A percentile compares a stretch with the other conserved stretches of the same genome.
These are phyloP conservation scores for Caradrina kadenii DNA, from an alignment of 2,888 invertebrate genomes.

Conservation along the genomic window DNA sequence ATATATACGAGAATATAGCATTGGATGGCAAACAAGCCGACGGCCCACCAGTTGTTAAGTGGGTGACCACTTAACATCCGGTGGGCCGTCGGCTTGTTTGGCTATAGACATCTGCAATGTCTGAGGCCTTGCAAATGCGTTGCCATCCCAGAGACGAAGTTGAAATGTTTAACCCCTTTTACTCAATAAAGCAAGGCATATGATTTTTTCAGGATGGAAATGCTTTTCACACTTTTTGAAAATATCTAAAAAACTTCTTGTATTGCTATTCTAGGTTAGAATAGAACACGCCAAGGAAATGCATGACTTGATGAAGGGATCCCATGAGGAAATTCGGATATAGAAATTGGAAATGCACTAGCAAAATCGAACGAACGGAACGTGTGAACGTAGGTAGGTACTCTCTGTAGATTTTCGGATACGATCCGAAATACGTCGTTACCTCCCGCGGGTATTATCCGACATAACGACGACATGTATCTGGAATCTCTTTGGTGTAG, in stretches of 20 bases:
- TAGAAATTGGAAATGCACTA: constrained; percentile 46
- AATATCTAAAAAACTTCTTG: not conserved
- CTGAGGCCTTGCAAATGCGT: too few species aligned
- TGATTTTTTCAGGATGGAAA: too few species aligned
- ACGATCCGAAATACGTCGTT: constrained; percentile 7
- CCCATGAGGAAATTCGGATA: constrained; percentile 37
- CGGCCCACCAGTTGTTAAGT: too few species aligned
- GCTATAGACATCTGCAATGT: too few species aligned
- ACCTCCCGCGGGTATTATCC: constrained; percentile 27
- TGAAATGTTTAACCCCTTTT: too few species aligned
- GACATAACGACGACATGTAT: constrained; percentile 1
- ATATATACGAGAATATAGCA: too few species aligned
- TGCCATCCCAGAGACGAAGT: too few species aligned
- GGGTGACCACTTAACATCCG: too few species aligned
- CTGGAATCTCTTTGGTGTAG: not conserved
- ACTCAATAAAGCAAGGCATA: too few species aligned
- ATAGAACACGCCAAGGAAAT: constrained; percentile 28
- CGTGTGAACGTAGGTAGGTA: constrained; percentile 12
- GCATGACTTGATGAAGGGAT: constrained; percentile 41
- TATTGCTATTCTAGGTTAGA: constrained; percentile 1
- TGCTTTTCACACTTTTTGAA: too few species aligned
- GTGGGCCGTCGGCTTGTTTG: too few species aligned
- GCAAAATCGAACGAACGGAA: constrained; percentile 26
- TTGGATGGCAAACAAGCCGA: too few species aligned
- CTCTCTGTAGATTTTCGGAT: constrained; percentile 31